Evolutionary conservation across 1,140 invertebrate species (phyloP), one percentile per base, ranked within the genome.

Genomic region (Lasioglossum baleicum): DNA sequence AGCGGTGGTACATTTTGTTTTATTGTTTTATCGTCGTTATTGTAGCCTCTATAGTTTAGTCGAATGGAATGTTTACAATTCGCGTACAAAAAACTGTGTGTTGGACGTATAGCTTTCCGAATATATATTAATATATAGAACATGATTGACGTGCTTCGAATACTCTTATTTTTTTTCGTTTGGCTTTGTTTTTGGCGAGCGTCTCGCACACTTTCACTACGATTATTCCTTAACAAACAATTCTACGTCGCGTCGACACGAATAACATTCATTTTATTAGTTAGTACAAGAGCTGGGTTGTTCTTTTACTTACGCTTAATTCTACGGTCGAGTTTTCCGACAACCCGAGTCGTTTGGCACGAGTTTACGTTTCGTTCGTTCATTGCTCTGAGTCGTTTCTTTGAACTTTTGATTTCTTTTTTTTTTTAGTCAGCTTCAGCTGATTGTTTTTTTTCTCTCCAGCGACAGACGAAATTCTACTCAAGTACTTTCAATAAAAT

Each of bases 31-130:
- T 53, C 40, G 17, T 69, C 53, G 13, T 60, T 60, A 61, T 76
- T 58, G 40, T 76, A 69, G 40, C 53, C 17, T 26, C 66, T 60
- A 69, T 35, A 35, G 35, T 22, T 48, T 67, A 51, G 65, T 67
- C 11, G 4, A 26, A 85, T 75, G 75, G 44, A 80, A 74, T 74
- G 79, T 73, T 88, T 82, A 83, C 82, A 82, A 81, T 40, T 75
- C 56, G 82, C 70, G 69, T 87, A 88, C 81, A 88, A 88, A 87
- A 86, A 48, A 35, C 35, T 35, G 35, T 35, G 35, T 76, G 15
- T 51, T 88, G 87, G 87, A 88, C 87, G 87, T 88, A 83, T 86
- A 81, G 67, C 80, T 79, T 66, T 84, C n/a, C 79, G 65, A 70
- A 82, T 86, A 35, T 35, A 35, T 35, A 35, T 35, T 35, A 2